Evolutionary conservation across 2,113 vertebrate species (phyloP), one percentile per base, ranked within the genome.

Genomic region (Oceanites oceanicus): DNA sequence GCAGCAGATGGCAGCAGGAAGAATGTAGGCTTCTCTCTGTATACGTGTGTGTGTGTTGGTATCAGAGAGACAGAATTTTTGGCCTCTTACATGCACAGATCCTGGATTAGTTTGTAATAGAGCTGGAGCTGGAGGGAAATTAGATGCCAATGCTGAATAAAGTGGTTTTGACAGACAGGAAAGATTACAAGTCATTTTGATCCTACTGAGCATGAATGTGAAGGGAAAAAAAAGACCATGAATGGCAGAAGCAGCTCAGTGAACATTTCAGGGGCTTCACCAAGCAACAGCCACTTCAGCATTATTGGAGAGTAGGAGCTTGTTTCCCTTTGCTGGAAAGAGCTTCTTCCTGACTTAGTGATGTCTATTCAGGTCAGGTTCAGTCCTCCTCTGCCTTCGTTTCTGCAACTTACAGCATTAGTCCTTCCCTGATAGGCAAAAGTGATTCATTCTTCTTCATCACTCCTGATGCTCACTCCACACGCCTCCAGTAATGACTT

Each of bases 101-200:
- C 88, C 94, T 80, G 88, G 84, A 93, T 97, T 96, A 93, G 88
- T 80, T 94, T 95, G 93, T 93, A 92, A 95, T 73, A 92, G 94
- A 95, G 76, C 91, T 94, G 91, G 90, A 92, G 92, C 95, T 96
- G 86, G 91, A 96, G 93, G 88, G 89, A 97, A 97, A 97, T 96
- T 89, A 95, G 96, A 95, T 94, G 86, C 71, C 95, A 91, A 68
- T 89, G 92, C 87, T 95, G 91, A 96, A 95, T 88, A 88, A 97
- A 97, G 77, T 91, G 86, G 76, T 96, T 97, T 94, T 96, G 96
- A 97, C 92, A 96, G 92, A 88, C 93, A 97, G 86, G 81, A 90
- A 95, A 96, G 95, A 96, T 97, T 97, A 97, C 47, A 93, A 95
- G 79, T 87, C 20, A 93, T 94, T 97, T 95, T 90, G 89, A 90